Conservation (phyloP, 2,113 vertebrate genomes). For the Sylvietta virens region DNA sequence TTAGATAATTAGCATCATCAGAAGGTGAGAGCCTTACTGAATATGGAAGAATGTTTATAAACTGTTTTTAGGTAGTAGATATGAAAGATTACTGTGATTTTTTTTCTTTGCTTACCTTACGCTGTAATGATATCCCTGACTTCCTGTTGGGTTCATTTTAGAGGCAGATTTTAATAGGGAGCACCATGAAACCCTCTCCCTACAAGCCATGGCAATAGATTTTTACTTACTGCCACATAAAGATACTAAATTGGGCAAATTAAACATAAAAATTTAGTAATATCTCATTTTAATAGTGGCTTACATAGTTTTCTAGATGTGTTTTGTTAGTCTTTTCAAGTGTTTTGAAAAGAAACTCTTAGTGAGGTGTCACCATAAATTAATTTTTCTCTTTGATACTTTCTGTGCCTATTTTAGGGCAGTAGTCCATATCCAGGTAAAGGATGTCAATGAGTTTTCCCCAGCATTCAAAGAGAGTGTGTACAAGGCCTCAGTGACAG, state of each 20-base stretch:
- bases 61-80: background rate
- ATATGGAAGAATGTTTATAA: background rate
- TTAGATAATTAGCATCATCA: background rate
- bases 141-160: background rate
- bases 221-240: background rate
- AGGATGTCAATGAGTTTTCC: slow-evolving; percentile 94
- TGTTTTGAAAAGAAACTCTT: background rate
- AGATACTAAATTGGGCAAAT: background rate
- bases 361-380: background rate
- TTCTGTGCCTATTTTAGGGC: slow-evolving; percentile 75
- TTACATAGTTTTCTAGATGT: background rate
- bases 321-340: background rate
- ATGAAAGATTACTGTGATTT: background rate
- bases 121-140: background rate
- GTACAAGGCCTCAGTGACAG: slow-evolving; percentile 85
- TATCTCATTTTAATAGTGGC: background rate
- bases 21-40: background rate
- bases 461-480: slow-evolving; percentile 86
- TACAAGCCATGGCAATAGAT: background rate
- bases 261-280: background rate
- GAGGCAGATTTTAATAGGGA: background rate
- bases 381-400: background rate
- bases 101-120: background rate
- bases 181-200: background rate
- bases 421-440: slow-evolving; percentile 95